These are phyloP conservation scores for Neoniphon sammara DNA, from an alignment of 2,797 vertebrate genomes.

Conservation along the genomic window DNA sequence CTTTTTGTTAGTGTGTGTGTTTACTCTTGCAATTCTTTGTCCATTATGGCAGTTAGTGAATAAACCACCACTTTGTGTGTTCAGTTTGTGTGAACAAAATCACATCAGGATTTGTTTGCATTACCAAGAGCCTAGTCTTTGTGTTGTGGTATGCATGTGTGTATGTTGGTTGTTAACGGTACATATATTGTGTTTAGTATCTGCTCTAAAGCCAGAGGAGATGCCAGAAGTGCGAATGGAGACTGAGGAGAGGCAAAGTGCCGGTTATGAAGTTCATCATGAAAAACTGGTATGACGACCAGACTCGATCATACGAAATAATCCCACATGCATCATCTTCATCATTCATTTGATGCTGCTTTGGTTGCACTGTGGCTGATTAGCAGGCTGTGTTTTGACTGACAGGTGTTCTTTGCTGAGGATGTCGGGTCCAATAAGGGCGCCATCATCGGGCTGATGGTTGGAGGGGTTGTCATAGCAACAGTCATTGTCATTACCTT, in stretches of 20 bases:
- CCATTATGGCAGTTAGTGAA: background rate
- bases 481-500: slow-evolving; percentile 98
- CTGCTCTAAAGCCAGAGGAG: slow-evolving; percentile 92
- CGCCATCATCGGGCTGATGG: slow-evolving; percentile 98
- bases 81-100: too few species aligned
- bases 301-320: background rate
- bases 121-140: background rate
- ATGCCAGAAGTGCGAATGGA: slow-evolving; percentile 93
- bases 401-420: slow-evolving; percentile 95
- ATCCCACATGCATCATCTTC: background rate
- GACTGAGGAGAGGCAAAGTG: slow-evolving; percentile 88
- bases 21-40: background rate
- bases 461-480: slow-evolving; percentile 98
- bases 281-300: slow-evolving; percentile 88
- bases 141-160: background rate
- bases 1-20: slow-evolving; percentile 79
- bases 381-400: background rate
- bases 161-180: slow-evolving; percentile 1
- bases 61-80: background rate
- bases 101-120: background rate
- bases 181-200: slow-evolving; percentile 80
- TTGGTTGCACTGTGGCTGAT: background rate
- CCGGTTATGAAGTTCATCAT: slow-evolving; percentile 96
- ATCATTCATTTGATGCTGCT: background rate
- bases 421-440: slow-evolving; percentile 98